A percentile compares a stretch with the other conserved stretches of the same genome.
These are phyloP conservation scores for Temnothorax nylanderi DNA, from an alignment of 1,140 invertebrate genomes.

Conservation along the genomic window DNA sequence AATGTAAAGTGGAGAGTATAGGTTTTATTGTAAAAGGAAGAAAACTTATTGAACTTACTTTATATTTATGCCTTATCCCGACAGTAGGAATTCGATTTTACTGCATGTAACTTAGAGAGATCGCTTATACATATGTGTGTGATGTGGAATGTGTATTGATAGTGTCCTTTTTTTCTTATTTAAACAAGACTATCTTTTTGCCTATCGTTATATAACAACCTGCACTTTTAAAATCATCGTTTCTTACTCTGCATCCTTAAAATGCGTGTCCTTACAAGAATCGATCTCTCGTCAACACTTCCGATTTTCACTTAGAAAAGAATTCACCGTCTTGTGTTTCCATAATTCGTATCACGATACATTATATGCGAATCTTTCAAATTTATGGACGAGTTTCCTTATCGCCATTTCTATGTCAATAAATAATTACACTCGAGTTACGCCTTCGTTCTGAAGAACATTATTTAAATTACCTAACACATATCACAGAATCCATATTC, in stretches of 20 bases:
- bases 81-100: slow-evolving; percentile 1
- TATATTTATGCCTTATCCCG: slow-evolving; percentile 12
- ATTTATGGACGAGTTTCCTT: slow-evolving; percentile 39
- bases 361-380: slow-evolving; percentile 7
- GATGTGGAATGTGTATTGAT: not conserved
- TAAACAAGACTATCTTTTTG: not conserved
- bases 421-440: slow-evolving; percentile 75
- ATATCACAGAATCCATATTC: slow-evolving; percentile 84
- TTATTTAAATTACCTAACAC: slow-evolving; percentile 82
- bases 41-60: slow-evolving; percentile 31
- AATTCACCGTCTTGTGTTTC: not conserved
- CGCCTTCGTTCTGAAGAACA: slow-evolving; percentile 70
- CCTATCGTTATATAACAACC: slow-evolving; percentile 23
- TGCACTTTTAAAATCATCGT: not conserved
- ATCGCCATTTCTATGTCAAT: slow-evolving; percentile 60
- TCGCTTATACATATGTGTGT: not conserved
- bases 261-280: slow-evolving; percentile 4
- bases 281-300: slow-evolving; percentile 1
- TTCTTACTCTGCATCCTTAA: not conserved
- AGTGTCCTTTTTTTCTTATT: not conserved
- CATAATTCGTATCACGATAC: slow-evolving; percentile 13
- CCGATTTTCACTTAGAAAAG: slow-evolving; percentile 11
- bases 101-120: slow-evolving; percentile 17
- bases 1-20: slow-evolving; percentile 16
- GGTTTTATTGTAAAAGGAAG: slow-evolving; percentile 34